A percentile compares a stretch with the other conserved stretches of the same genome.
phyloP scores from a whole-genome alignment of 1,140 invertebrate genomes.

The Euglossa dilemma region DNA sequence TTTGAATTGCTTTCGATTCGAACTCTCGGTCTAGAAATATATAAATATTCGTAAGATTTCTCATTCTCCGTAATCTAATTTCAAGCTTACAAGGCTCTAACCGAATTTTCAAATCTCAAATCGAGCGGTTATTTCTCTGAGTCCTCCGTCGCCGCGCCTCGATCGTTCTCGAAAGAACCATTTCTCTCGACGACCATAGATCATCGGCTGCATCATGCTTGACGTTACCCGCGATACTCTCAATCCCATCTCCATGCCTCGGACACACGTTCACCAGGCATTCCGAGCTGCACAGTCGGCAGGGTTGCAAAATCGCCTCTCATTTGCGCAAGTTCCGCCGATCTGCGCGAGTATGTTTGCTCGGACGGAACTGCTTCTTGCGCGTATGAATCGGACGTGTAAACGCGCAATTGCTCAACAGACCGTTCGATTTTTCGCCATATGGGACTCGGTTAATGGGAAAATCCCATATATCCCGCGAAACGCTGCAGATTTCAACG shows the following conservation, averaged over 20 bases:
- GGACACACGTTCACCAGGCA: constrained; percentile 38
- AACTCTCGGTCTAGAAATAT: background rate
- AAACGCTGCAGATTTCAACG: too few species aligned
- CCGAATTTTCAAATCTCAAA: background rate
- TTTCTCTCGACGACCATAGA: background rate
- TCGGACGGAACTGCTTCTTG: constrained; percentile 48
- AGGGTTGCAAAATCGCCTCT: constrained; percentile 39
- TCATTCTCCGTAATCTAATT: too few species aligned
- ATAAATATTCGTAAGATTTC: background rate
- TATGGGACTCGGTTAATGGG: too few species aligned
- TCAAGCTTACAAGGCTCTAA: too few species aligned
- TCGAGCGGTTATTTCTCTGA: background rate
- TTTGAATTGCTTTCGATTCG: background rate
- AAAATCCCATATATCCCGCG: too few species aligned
- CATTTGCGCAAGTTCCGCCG: constrained; percentile 58
- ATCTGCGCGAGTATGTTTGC: constrained; percentile 31
- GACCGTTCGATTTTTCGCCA: too few species aligned
- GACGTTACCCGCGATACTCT: background rate
- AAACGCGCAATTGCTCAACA: background rate
- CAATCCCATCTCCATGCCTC: constrained; percentile 8
- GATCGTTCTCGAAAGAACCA: background rate
- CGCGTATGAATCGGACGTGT: constrained; percentile 8
- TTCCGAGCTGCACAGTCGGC: constrained; percentile 17
- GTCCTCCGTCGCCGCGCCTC: background rate
- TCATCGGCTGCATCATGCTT: background rate